phyloP scores from a whole-genome alignment of 2,888 invertebrate genomes.

The Argyra leucocephala region DNA sequence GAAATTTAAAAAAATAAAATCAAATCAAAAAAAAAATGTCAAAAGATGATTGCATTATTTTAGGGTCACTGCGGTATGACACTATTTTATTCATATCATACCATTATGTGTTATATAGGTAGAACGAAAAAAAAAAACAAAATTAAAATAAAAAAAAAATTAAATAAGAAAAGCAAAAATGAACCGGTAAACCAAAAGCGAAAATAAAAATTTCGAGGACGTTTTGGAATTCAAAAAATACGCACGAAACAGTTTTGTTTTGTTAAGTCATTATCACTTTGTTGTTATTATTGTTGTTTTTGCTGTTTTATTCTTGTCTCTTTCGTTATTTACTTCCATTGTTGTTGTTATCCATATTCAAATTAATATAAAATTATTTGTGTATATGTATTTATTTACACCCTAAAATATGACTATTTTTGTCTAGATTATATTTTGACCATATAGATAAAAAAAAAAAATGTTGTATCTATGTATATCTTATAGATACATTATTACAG shows the following conservation, averaged over 20 bases:
- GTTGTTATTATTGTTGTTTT: background rate
- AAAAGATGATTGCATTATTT: too few species aligned
- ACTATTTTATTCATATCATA: too few species aligned
- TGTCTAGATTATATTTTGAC: background rate
- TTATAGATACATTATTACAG: background rate
- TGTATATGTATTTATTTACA: background rate
- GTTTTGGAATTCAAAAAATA: background rate
- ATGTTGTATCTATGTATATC: too few species aligned
- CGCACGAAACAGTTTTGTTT: conserved; percentile 6
- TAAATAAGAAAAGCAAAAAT: background rate
- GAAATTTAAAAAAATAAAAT: too few species aligned
- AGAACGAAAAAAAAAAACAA: background rate
- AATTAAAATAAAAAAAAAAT: background rate
- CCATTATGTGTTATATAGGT: background rate
- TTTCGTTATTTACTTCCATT: too few species aligned
- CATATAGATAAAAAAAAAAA: background rate
- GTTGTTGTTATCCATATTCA: too few species aligned
- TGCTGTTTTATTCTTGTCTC: background rate
- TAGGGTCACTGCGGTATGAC: too few species aligned
- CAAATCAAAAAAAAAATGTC: too few species aligned
- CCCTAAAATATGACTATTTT: background rate
- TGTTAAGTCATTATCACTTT: background rate
- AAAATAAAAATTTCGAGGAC: conserved; percentile 2
- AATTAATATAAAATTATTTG: too few species aligned
- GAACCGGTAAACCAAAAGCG: conserved; percentile 6